Evolutionary conservation across 2,113 vertebrate species (phyloP), one percentile per base, ranked within the genome.

Genomic region (Scytalopus superciliaris): DNA sequence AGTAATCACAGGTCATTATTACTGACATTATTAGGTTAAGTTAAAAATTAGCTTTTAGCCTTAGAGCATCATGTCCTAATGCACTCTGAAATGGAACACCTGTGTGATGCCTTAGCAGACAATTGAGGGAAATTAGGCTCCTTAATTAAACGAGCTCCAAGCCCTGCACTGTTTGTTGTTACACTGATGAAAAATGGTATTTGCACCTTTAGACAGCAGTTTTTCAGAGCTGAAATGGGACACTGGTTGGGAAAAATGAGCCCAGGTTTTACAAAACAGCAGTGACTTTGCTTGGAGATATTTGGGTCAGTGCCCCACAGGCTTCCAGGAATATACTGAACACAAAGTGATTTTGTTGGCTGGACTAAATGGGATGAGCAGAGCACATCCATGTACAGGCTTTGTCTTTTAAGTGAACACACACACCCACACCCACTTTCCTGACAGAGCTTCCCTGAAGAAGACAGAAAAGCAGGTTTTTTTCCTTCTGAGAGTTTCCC

Each of bases 11-110:
- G 96, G 93, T 95, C 87, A 49, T 98, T 97, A 98, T 97, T 98
- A 78, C 92, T 78, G 66, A 95, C 95, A 89, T 95, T 96, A 98
- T 97, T 98, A 97, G 96, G 91, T 94, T 95, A 96, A 96, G 96
- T 97, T 97, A 97, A 97, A 98, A 98, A 98, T 98, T 94, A 97
- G 96, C 97, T 97, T 97, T 91, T 94, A 94, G 95, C 96, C 96
- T 97, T 83, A 95, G 56, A 96, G 97, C 95, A 77, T 87, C 76
- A 44, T 94, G 91, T 94, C 95, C 91, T 97, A 95, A 97, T 96
- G 92, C 7, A 17, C 92, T 97, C 96, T 96, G 97, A 97, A 97
- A 95, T 88, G 84, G 96, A 98, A 97, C 97, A 98, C 96, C 96
- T 97, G 96, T 83, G 80, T 49, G 90, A 96, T 94, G 93, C 91